phyloP scores from a whole-genome alignment of 2,888 invertebrate genomes.

The Hirudinaria manillensis region DNA sequence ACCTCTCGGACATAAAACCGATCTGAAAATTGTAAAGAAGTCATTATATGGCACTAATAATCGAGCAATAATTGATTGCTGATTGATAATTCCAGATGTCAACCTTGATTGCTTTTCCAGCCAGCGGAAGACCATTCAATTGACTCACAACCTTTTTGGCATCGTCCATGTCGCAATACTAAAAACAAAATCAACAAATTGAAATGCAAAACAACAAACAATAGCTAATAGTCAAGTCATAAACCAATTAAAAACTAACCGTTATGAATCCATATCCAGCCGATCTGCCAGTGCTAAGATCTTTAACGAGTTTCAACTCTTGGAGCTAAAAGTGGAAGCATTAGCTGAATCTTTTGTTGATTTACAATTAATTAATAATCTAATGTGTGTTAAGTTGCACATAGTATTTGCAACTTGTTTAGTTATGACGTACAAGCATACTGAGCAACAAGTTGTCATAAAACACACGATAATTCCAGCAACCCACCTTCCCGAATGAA shows the following conservation, averaged over 20 bases:
- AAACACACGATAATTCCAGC: not conserved
- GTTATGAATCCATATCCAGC: conserved; percentile 96
- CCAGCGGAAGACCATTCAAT: conserved; percentile 94
- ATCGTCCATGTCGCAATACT: conserved; percentile 94
- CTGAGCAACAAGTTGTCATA: not conserved
- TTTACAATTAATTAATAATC: no score
- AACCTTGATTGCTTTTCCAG: conserved; percentile 90
- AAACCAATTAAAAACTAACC: conserved; percentile 59
- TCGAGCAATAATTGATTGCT: no score
- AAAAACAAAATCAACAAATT: no score
- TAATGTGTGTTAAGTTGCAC: not conserved
- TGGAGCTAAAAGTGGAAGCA: conserved; percentile 46
- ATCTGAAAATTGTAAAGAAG: no score
- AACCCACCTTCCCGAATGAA: conserved; percentile 76
- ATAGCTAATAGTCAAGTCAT: not conserved
- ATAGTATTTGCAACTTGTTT: not conserved
- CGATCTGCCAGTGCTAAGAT: conserved; percentile 85
- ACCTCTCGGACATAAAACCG: conserved; percentile 66
- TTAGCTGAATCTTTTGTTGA: not conserved
- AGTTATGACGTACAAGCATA: not conserved
- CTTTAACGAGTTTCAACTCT: conserved; percentile 76
- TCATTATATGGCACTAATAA: no score
- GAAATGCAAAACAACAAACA: not conserved
- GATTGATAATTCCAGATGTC: conserved; percentile 60
- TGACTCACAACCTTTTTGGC: conserved; percentile 97